Evolutionary conservation across 2,797 vertebrate genomes (phyloP).

Genomic region (Tokudaia tokunoshimensis): DNA sequence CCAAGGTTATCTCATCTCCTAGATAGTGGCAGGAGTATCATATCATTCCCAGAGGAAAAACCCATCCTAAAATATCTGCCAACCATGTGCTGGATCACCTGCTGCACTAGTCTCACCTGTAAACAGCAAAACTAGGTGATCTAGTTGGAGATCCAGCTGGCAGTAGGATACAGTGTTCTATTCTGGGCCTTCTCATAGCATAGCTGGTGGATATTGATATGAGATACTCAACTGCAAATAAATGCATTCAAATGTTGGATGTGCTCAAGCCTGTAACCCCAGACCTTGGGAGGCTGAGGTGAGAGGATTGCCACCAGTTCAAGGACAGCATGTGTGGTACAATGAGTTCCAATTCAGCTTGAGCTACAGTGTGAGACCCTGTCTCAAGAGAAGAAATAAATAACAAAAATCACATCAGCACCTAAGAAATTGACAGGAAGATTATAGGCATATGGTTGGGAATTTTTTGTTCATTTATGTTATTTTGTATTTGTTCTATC

Average conservation of each 20-base stretch:
- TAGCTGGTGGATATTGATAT: background rate
- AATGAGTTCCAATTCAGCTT: background rate
- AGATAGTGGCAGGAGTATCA: background rate
- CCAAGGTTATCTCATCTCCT: background rate
- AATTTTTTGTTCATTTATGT: background rate
- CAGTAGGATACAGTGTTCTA: background rate
- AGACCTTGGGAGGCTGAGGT: background rate
- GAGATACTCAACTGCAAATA: constrained; percentile 47
- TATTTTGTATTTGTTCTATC: background rate
- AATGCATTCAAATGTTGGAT: background rate
- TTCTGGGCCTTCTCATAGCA: background rate
- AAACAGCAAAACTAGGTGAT: background rate
- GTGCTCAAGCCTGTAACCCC: background rate
- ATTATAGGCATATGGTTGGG: background rate
- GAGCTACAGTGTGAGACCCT: background rate
- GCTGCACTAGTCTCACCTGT: constrained; percentile 44
- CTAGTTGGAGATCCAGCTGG: background rate
- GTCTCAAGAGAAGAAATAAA: background rate
- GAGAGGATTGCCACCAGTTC: background rate
- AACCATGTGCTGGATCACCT: background rate
- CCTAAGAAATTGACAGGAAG: background rate
- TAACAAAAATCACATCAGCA: background rate
- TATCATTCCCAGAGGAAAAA: background rate
- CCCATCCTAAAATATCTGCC: background rate
- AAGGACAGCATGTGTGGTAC: background rate